A percentile compares a stretch with the other conserved stretches of the same genome.
Evolutionary conservation across 2,888 invertebrate genomes (phyloP).

Genomic region (Drosophila stalkeri): DNA sequence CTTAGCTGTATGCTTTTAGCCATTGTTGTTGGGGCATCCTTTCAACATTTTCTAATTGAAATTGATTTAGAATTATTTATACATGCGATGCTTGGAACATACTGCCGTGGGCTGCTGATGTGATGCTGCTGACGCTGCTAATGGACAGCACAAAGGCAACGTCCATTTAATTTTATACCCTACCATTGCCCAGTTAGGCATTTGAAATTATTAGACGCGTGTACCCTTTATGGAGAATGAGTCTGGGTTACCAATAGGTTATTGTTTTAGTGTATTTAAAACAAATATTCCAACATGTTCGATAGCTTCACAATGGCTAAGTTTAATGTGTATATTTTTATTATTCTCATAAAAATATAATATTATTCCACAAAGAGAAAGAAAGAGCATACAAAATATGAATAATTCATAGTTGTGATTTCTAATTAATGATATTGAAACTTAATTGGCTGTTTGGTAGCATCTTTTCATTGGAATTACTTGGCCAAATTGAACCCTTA

Average conservation of each 20-base stretch:
- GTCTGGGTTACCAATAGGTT: neutral
- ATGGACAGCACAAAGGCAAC: conserved; percentile 29
- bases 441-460: conserved; percentile 18
- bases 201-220: neutral
- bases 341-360: neutral
- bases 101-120: conserved; percentile 1
- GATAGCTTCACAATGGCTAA: neutral
- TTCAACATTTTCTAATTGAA: conserved; percentile 75
- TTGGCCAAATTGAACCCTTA: conserved; percentile 31
- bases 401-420: neutral
- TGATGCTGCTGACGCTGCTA: conserved; percentile 18
- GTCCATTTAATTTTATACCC: conserved; percentile 4
- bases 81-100: conserved; percentile 35
- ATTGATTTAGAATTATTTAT: conserved; percentile 75
- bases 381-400: neutral
- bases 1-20: conserved; percentile 1
- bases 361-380: neutral
- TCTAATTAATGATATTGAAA: neutral
- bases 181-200: neutral
- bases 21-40: conserved; percentile 58
- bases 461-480: conserved; percentile 67
- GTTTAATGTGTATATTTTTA: neutral
- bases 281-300: neutral
- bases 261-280: neutral
- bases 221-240: no score